Conservation (phyloP, 2,797 vertebrate genomes). For the Karalla daura region DNA sequence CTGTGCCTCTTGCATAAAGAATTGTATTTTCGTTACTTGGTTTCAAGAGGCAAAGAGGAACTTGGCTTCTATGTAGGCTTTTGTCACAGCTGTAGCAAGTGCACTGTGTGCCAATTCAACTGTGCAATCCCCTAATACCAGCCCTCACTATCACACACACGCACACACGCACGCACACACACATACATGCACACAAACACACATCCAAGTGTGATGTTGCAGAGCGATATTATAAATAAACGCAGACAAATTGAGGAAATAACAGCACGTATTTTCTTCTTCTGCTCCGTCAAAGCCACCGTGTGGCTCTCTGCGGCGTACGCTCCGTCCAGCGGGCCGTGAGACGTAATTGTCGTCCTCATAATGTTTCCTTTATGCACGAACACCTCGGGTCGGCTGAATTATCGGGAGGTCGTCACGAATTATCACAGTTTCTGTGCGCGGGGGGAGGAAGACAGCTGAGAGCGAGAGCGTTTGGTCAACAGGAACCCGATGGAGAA, state of each 20-base stretch:
- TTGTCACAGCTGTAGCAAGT: background rate
- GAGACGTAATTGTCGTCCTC: background rate
- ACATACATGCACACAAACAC: too few relatives aligned
- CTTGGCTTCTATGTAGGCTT: background rate
- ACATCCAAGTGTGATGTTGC: too few relatives aligned
- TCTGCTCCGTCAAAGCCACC: too few relatives aligned
- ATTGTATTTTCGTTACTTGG: background rate
- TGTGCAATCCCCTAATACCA: slow-evolving; percentile 2
- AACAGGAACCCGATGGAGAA: slow-evolving; percentile 59
- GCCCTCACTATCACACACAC: slow-evolving; percentile 4
- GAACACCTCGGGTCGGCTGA: background rate
- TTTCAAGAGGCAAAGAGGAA: slow-evolving; percentile 31
- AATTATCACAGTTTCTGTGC: slow-evolving; percentile 18
- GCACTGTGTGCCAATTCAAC: background rate
- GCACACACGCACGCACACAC: slow-evolving; percentile 2
- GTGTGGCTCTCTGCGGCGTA: background rate
- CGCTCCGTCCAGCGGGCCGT: background rate
- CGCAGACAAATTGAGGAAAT: too few relatives aligned
- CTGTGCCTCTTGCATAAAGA: background rate
- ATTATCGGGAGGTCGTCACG: slow-evolving; percentile 3
- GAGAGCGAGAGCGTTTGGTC: slow-evolving; percentile 24
- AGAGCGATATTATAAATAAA: too few relatives aligned
- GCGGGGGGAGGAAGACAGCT: slow-evolving; percentile 36
- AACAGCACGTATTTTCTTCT: too few relatives aligned
- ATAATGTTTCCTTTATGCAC: background rate